Conservation (phyloP, 2,888 invertebrate species). For the Spilarctia lutea region DNA sequence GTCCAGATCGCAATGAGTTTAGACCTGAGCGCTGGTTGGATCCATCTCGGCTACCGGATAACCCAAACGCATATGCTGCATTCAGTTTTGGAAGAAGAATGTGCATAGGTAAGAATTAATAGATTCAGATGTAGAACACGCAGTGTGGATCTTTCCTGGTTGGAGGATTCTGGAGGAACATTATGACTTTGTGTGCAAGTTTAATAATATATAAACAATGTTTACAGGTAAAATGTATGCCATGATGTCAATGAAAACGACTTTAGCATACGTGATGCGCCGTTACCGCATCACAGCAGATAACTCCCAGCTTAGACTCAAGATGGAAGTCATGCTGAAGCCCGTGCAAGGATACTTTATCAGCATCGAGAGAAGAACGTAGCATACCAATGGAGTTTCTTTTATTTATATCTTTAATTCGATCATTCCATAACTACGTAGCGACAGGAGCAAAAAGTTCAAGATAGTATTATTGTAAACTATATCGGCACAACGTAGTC, state of each 20-base stretch:
- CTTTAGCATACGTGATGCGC: conserved; percentile 64
- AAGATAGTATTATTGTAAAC: too few species aligned
- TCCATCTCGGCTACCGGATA: conserved; percentile 58
- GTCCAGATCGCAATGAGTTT: conserved; percentile 64
- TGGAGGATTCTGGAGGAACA: too few species aligned
- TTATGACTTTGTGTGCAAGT: too few species aligned
- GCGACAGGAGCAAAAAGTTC: too few species aligned
- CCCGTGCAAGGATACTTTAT: conserved; percentile 64
- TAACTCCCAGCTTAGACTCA: conserved; percentile 60
- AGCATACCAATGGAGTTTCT: background rate
- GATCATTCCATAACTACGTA: too few species aligned
- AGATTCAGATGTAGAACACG: too few species aligned
- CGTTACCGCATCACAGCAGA: conserved; percentile 63
- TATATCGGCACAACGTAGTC: too few species aligned
- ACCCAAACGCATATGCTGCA: conserved; percentile 61
- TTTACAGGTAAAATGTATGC: conserved; percentile 70
- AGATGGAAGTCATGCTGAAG: conserved; percentile 69
- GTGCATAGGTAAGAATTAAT: conserved; percentile 67
- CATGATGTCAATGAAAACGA: conserved; percentile 72
- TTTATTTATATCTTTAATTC: too few species aligned
- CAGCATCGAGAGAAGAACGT: conserved; percentile 56
- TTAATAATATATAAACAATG: too few species aligned
- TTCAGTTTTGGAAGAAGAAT: conserved; percentile 69
- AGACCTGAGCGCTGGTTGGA: conserved; percentile 71
- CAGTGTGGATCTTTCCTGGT: too few species aligned